phyloP scores from a whole-genome alignment of 2,888 invertebrate genomes.

The Slavum lentiscoides region DNA sequence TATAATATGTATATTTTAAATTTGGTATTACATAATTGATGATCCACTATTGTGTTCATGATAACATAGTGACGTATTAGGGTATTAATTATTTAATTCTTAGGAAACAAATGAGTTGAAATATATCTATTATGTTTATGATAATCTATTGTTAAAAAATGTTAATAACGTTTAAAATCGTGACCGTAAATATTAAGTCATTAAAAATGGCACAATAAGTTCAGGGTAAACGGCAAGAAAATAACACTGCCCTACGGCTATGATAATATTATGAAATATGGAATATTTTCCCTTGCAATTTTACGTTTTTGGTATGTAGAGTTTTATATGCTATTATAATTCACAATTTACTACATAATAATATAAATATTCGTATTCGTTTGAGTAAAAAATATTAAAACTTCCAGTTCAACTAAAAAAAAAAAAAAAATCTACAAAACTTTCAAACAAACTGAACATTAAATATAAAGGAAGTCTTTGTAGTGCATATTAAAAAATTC shows the following conservation, averaged over 20 bases:
- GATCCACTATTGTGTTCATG: not conserved
- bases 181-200: slow-evolving; percentile 22
- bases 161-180: slow-evolving; percentile 19
- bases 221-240: slow-evolving; percentile 20
- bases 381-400: no score
- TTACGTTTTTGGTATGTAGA: not conserved
- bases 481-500: no score
- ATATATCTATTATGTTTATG: slow-evolving; percentile 15
- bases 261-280: not conserved
- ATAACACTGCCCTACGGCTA: slow-evolving; percentile 2
- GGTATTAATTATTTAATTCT: not conserved
- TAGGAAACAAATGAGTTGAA: not conserved
- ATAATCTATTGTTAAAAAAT: slow-evolving; percentile 6
- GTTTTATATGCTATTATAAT: not conserved
- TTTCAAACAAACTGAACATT: no score
- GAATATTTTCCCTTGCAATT: not conserved
- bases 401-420: no score
- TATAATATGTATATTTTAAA: not conserved
- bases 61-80: not conserved
- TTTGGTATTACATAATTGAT: not conserved
- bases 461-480: no score
- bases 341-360: not conserved
- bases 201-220: slow-evolving; percentile 31
- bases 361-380: no score
- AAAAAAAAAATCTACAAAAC: no score